These are phyloP conservation scores for Rhynchophorus ferrugineus DNA, from an alignment of 1,140 invertebrate genomes.

Conservation along the genomic window DNA sequence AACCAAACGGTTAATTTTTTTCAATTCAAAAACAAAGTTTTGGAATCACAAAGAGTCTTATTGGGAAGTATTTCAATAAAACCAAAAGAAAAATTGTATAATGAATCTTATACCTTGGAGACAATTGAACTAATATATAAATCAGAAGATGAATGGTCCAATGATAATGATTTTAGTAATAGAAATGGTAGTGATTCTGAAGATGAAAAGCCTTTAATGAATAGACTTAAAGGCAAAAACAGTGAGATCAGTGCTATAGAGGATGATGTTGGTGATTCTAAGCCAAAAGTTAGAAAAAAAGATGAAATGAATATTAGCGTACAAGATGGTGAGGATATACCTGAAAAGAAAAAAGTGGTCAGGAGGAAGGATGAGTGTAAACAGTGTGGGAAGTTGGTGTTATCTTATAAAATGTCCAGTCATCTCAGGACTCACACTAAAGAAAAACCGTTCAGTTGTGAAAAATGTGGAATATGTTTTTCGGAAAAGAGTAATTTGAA, in stretches of 20 bases:
- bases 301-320: not conserved
- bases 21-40: slow-evolving; percentile 9
- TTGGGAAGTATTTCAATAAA: not conserved
- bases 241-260: not conserved
- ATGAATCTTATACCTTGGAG: not conserved
- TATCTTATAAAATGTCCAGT: slow-evolving; percentile 19
- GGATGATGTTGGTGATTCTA: not conserved
- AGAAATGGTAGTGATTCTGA: not conserved
- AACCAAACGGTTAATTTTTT: slow-evolving; percentile 10
- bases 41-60: slow-evolving; percentile 13
- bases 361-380: slow-evolving; percentile 10
- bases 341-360: not conserved
- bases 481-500: slow-evolving; percentile 23
- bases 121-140: not conserved
- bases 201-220: not conserved
- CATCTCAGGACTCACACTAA: slow-evolving; percentile 33
- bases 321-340: not conserved
- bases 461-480: slow-evolving; percentile 26
- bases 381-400: slow-evolving; percentile 28
- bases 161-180: not conserved
- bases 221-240: not conserved
- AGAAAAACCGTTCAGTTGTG: slow-evolving; percentile 31
- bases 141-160: not conserved
- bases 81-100: not conserved
- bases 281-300: not conserved